Evolutionary conservation across 2,888 invertebrate species (phyloP).

Genomic region (Dromius quadrimaculatus): DNA sequence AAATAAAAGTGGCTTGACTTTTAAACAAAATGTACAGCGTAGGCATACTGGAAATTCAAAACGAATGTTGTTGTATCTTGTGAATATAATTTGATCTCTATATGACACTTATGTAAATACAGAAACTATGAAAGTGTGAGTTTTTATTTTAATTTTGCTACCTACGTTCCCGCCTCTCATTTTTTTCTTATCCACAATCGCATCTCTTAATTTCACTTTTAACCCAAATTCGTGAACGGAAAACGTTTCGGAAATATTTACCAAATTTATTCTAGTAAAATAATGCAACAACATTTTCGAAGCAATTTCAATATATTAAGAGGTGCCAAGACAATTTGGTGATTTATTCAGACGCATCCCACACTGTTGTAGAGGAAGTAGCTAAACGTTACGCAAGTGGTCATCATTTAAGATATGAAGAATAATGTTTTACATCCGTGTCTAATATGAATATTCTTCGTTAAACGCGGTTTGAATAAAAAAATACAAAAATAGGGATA

Average conservation of each 20-base stretch:
- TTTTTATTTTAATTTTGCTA: slow-evolving; percentile 2
- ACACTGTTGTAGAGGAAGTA: background rate
- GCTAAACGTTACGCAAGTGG: background rate
- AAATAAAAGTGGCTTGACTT: slow-evolving; percentile 21
- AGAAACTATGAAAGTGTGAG: slow-evolving; percentile 10
- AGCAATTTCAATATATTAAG: no score
- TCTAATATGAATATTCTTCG: no score
- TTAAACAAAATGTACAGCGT: slow-evolving; percentile 30
- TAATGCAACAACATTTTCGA: no score
- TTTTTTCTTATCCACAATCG: slow-evolving; percentile 1
- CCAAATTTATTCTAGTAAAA: no score
- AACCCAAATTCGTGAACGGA: slow-evolving; percentile 15
- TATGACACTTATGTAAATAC: slow-evolving; percentile 34
- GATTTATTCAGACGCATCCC: no score
- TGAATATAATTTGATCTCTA: slow-evolving; percentile 14
- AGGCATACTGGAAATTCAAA: slow-evolving; percentile 39
- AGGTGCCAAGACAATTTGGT: no score
- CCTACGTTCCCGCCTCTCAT: background rate
- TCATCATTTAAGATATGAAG: no score
- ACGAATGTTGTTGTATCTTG: slow-evolving; percentile 7
- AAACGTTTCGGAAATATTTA: background rate
- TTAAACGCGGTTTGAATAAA: no score
- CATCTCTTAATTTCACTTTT: slow-evolving; percentile 24
- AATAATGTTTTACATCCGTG: background rate
- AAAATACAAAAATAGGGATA: no score